Conservation (phyloP, 2,113 vertebrate genomes). For the Pollimyrus isidori region DNA sequence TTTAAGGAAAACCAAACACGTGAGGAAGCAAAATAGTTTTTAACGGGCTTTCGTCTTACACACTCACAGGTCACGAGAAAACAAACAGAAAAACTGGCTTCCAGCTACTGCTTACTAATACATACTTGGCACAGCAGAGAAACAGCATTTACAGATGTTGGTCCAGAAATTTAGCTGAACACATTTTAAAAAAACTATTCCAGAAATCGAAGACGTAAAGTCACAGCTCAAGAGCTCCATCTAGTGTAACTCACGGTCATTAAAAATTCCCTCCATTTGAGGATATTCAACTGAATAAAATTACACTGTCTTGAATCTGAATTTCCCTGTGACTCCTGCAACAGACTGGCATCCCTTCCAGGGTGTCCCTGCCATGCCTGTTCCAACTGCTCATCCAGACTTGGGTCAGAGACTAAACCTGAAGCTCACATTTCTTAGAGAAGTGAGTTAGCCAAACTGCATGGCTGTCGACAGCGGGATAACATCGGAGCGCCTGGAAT, state of each 20-base stretch:
- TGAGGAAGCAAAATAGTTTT: neutral
- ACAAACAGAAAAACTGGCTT: neutral
- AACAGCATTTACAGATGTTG: neutral
- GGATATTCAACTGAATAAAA: neutral
- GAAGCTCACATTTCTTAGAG: neutral
- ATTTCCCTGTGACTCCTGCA: neutral
- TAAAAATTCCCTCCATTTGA: neutral
- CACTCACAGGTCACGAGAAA: neutral
- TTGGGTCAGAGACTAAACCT: neutral
- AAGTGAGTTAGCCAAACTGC: neutral
- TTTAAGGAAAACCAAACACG: neutral
- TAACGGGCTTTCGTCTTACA: neutral
- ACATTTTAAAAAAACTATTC: neutral
- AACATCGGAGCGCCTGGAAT: neutral
- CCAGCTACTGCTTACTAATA: neutral
- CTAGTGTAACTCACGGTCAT: conserved; percentile 39
- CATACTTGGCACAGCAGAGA: neutral
- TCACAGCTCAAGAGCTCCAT: conserved; percentile 59
- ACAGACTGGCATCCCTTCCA: neutral
- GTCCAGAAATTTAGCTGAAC: neutral
- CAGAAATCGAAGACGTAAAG: conserved; percentile 11
- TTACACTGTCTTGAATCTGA: neutral
- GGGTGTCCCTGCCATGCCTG: neutral
- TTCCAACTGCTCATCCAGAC: neutral
- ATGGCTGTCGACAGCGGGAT: neutral